phyloP scores from a whole-genome alignment of 2,888 invertebrate species.

The Sylvicola fuscatus region DNA sequence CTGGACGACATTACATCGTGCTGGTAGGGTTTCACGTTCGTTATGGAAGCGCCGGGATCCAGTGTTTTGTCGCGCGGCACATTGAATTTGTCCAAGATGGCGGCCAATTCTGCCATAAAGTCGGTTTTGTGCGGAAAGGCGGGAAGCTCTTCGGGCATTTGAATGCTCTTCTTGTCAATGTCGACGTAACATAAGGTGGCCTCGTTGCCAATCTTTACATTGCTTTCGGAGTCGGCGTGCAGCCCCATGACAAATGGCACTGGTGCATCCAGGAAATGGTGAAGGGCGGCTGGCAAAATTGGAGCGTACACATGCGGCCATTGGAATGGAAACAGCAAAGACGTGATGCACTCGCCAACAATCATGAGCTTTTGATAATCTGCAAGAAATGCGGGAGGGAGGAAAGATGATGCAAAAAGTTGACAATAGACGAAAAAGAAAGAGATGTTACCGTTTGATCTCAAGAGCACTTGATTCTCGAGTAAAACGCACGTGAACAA shows the following conservation, averaged over 20 bases:
- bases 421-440: not conserved
- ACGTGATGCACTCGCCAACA: constrained; percentile 83
- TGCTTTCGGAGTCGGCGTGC: constrained; percentile 36
- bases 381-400: constrained; percentile 24
- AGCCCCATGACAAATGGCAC: constrained; percentile 98
- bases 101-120: constrained; percentile 66
- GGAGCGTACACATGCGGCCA: constrained; percentile 99
- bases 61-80: constrained; percentile 25
- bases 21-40: constrained; percentile 8
- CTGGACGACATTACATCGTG: constrained; percentile 57
- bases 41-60: constrained; percentile 11
- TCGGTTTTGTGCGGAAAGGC: constrained; percentile 78
- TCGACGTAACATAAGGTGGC: constrained; percentile 90
- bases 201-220: constrained; percentile 49
- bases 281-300: constrained; percentile 81
- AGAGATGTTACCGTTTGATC: constrained; percentile 54
- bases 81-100: constrained; percentile 50
- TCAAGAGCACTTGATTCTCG: constrained; percentile 90
- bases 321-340: constrained; percentile 79
- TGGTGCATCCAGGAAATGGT: constrained; percentile 96
- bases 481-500: constrained; percentile 86
- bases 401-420: not conserved
- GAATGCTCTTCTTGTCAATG: constrained; percentile 80
- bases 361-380: constrained; percentile 92
- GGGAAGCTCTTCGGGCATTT: constrained; percentile 89